These are phyloP conservation scores for Vicugna pacos DNA, from an alignment of 2,113 vertebrate species.

Conservation along the genomic window DNA sequence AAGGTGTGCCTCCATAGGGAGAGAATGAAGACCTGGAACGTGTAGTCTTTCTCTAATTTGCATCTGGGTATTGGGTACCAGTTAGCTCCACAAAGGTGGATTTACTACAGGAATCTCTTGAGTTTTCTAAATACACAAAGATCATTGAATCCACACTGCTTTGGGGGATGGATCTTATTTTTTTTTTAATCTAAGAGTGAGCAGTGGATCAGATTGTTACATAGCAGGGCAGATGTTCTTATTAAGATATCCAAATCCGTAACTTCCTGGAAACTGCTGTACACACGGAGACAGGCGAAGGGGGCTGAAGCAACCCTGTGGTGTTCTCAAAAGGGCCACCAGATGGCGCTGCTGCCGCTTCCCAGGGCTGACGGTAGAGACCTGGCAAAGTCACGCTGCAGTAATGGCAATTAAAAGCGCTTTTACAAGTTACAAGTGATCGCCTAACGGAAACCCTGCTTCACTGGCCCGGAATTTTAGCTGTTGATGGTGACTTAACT, in stretches of 20 bases:
- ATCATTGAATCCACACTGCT: neutral
- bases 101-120: neutral
- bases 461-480: conserved; percentile 51
- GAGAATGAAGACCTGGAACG: neutral
- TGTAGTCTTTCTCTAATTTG: neutral
- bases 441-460: conserved; percentile 4
- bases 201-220: conserved; percentile 2
- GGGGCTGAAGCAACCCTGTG: neutral
- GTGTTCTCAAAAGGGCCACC: conserved; percentile 64
- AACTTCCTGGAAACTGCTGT: neutral
- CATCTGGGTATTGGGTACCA: neutral
- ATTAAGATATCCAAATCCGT: neutral
- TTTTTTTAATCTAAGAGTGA: conserved; percentile 4
- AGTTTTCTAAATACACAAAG: conserved; percentile 55
- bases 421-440: conserved; percentile 36
- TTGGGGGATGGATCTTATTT: neutral
- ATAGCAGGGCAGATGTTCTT: neutral
- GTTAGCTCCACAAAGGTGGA: neutral
- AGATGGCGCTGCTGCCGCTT: conserved; percentile 74
- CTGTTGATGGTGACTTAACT: neutral
- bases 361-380: neutral
- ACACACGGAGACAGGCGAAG: neutral
- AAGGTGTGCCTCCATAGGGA: neutral
- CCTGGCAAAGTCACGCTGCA: neutral
- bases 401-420: neutral